These are phyloP conservation scores for Brachionus asplanchnoidis DNA, from an alignment of 1,140 invertebrate genomes.

Conservation along the genomic window DNA sequence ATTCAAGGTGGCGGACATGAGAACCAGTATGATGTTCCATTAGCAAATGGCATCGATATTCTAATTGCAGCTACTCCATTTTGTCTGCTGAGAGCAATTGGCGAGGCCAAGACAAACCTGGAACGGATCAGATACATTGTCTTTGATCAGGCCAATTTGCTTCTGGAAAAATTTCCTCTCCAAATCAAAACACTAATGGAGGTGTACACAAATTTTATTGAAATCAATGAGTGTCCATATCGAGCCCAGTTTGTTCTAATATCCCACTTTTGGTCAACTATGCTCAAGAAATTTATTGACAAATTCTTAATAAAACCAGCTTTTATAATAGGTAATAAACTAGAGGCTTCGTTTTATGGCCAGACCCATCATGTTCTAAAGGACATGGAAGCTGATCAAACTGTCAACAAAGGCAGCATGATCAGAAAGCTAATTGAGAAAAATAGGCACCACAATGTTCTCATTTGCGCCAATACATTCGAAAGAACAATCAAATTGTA, in stretches of 20 bases:
- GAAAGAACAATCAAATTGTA: neutral
- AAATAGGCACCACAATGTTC: neutral
- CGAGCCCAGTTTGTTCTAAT: neutral
- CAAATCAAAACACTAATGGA: slow-evolving; percentile 34
- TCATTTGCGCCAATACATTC: neutral
- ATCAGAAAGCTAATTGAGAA: neutral
- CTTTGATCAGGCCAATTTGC: neutral
- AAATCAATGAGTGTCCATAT: neutral
- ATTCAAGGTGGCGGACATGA: slow-evolving; percentile 35
- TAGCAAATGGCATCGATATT: slow-evolving; percentile 18
- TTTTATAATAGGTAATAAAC: slow-evolving; percentile 27
- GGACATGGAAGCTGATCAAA: neutral
- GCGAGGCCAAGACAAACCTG: slow-evolving; percentile 12
- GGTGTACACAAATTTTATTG: neutral
- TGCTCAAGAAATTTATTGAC: neutral
- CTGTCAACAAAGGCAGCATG: neutral
- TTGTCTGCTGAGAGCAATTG: slow-evolving; percentile 17
- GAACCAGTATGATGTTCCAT: slow-evolving; percentile 12
- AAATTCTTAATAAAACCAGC: neutral
- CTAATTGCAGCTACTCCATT: slow-evolving; percentile 33
- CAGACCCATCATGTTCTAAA: neutral
- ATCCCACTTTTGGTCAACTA: neutral
- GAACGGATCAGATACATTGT: slow-evolving; percentile 13
- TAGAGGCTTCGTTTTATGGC: neutral
- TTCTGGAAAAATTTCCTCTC: slow-evolving; percentile 23